Percentiles rank a stretch among this genome's conserved stretches.
These are phyloP conservation scores for Trissoscelio sp. DNA, from an alignment of 2,888 invertebrate species.

Conservation along the genomic window DNA sequence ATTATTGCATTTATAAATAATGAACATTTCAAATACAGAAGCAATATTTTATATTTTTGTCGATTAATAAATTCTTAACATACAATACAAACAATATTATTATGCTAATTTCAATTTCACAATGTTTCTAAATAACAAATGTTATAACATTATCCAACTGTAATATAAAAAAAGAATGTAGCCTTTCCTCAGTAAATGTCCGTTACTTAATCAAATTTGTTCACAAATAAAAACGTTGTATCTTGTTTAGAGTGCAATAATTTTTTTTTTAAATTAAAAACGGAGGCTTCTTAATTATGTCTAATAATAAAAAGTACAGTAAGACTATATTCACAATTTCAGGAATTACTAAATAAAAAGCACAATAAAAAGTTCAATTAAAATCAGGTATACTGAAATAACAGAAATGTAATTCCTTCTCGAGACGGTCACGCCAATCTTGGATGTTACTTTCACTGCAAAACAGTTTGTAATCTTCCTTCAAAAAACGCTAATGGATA, in stretches of 20 bases:
- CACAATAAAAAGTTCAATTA: constrained; percentile 51
- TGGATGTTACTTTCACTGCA: constrained; percentile 52
- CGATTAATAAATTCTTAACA: no score
- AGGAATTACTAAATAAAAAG: no score
- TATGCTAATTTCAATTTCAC: background rate
- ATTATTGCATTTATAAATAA: no score
- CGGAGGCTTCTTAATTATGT: constrained; percentile 27
- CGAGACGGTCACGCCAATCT: constrained; percentile 46
- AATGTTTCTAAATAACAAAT: constrained; percentile 2
- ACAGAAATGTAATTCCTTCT: constrained; percentile 19
- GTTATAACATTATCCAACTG: background rate
- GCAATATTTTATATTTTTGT: no score
- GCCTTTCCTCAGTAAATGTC: background rate
- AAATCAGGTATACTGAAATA: constrained; percentile 8
- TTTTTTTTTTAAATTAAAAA: no score
- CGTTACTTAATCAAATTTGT: no score
- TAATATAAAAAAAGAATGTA: constrained; percentile 1
- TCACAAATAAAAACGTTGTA: no score
- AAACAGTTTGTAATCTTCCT: constrained; percentile 13
- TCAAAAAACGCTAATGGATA: constrained; percentile 40
- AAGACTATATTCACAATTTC: no score
- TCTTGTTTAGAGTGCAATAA: no score
- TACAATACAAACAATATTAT: no score
- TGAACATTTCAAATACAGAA: no score
- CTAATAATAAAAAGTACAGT: constrained; percentile 8